Conservation (phyloP, 1,140 invertebrate genomes). For the Drosophila repleta region DNA sequence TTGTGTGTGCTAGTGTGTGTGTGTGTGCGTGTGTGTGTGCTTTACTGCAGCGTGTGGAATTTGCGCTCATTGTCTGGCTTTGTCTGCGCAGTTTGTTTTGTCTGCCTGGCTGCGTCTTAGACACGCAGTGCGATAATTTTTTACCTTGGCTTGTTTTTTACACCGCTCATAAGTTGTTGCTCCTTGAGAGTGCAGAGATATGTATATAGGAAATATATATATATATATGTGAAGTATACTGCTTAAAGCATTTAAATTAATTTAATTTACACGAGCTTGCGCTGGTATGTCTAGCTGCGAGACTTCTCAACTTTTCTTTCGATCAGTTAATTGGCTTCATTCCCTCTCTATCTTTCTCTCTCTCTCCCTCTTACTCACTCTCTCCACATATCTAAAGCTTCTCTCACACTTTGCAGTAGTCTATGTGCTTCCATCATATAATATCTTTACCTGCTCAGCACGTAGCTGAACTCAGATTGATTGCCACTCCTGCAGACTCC, state of each 20-base stretch:
- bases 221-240: background rate
- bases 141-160: conserved; percentile 23
- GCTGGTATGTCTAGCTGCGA: too few species aligned
- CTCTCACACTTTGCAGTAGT: too few species aligned
- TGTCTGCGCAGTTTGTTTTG: conserved; percentile 45
- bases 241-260: conserved; percentile 7
- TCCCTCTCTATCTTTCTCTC: too few species aligned
- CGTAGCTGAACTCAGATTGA: too few species aligned
- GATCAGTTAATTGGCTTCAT: background rate
- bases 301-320: background rate
- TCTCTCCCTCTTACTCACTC: too few species aligned
- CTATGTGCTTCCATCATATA: too few species aligned
- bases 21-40: background rate
- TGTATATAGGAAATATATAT: too few species aligned
- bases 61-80: conserved; percentile 21
- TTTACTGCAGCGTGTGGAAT: conserved; percentile 24
- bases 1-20: conserved; percentile 1
- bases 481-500: too few species aligned
- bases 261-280: conserved; percentile 13
- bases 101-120: conserved; percentile 42
- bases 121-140: conserved; percentile 46
- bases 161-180: conserved; percentile 29
- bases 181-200: background rate
- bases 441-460: too few species aligned
- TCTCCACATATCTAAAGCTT: too few species aligned